Percentiles rank a stretch among this genome's conserved stretches.
These are phyloP conservation scores for Drosophila neocordata DNA, from an alignment of 1,140 invertebrate species.

Conservation along the genomic window DNA sequence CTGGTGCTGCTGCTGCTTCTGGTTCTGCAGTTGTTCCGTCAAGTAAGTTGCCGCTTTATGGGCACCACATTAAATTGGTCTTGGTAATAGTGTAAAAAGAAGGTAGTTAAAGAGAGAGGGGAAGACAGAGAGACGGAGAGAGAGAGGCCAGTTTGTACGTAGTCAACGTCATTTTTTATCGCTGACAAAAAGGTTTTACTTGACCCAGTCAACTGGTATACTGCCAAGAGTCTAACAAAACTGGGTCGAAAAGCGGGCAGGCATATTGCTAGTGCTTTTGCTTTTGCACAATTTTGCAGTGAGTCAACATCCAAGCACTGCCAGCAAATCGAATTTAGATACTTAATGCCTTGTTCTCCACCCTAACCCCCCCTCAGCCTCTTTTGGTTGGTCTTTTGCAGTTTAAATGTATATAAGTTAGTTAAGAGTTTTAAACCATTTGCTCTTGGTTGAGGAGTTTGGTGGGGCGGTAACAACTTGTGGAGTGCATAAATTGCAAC, in stretches of 20 bases:
- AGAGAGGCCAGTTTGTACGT: neutral
- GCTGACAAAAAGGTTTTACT: slow-evolving; percentile 79
- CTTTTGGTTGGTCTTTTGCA: slow-evolving; percentile 41
- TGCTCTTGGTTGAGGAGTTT: slow-evolving; percentile 30
- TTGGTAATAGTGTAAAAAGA: slow-evolving; percentile 5
- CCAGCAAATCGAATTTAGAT: slow-evolving; percentile 70
- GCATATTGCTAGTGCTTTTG: slow-evolving; percentile 30
- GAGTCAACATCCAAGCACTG: slow-evolving; percentile 49
- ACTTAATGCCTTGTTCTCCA: slow-evolving; percentile 52
- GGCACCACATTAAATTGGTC: slow-evolving; percentile 66
- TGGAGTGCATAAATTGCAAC: slow-evolving; percentile 63
- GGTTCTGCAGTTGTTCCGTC: slow-evolving; percentile 37
- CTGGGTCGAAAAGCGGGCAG: slow-evolving; percentile 52
- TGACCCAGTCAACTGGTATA: slow-evolving; percentile 68
- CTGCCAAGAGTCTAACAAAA: slow-evolving; percentile 28
- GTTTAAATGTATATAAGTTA: slow-evolving; percentile 62
- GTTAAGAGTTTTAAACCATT: slow-evolving; percentile 72
- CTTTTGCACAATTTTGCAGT: slow-evolving; percentile 8
- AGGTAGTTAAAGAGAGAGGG: neutral
- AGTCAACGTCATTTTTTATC: slow-evolving; percentile 62
- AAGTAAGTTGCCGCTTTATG: slow-evolving; percentile 61
- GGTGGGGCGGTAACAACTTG: slow-evolving; percentile 40
- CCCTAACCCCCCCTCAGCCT: slow-evolving; percentile 3
- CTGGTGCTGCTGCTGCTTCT: no score
- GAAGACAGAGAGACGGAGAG: no score